phyloP scores from a whole-genome alignment of 2,888 invertebrate species.

The Electrophaes corylata region DNA sequence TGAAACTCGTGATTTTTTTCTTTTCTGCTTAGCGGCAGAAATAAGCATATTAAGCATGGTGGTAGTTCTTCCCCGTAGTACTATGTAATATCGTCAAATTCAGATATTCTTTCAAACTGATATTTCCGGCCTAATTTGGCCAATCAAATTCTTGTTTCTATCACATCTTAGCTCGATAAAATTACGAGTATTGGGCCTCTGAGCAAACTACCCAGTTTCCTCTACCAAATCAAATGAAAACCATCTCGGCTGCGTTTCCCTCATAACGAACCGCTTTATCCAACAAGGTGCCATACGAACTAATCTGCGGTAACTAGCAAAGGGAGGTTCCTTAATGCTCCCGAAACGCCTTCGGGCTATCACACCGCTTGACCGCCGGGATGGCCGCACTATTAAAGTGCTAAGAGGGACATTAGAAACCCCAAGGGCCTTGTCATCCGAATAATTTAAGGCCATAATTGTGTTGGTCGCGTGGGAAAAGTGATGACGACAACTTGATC shows the following conservation, averaged over 20 bases:
- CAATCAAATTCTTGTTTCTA: no score
- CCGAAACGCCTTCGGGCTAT: slow-evolving; percentile 73
- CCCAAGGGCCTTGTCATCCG: slow-evolving; percentile 74
- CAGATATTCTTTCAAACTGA: no score
- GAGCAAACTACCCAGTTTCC: no score
- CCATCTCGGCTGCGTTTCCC: background rate
- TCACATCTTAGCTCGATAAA: no score
- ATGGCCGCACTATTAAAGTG: slow-evolving; percentile 79
- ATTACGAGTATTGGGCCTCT: no score
- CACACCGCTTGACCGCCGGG: slow-evolving; percentile 71
- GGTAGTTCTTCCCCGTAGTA: no score
- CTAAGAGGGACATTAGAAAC: slow-evolving; percentile 81
- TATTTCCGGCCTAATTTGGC: no score
- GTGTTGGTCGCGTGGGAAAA: slow-evolving; percentile 61
- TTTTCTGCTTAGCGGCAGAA: no score
- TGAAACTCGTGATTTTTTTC: no score
- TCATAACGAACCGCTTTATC: slow-evolving; percentile 18
- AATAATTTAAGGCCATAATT: slow-evolving; percentile 81
- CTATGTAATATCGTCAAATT: no score
- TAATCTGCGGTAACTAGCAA: slow-evolving; percentile 80
- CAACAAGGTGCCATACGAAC: slow-evolving; percentile 41
- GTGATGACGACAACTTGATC: slow-evolving; percentile 13
- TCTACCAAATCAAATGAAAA: background rate
- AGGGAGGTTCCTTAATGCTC: slow-evolving; percentile 75
- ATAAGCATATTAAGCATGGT: no score